These are phyloP conservation scores for Trypoxylon attenuatum DNA, from an alignment of 2,888 invertebrate species.

Conservation along the genomic window DNA sequence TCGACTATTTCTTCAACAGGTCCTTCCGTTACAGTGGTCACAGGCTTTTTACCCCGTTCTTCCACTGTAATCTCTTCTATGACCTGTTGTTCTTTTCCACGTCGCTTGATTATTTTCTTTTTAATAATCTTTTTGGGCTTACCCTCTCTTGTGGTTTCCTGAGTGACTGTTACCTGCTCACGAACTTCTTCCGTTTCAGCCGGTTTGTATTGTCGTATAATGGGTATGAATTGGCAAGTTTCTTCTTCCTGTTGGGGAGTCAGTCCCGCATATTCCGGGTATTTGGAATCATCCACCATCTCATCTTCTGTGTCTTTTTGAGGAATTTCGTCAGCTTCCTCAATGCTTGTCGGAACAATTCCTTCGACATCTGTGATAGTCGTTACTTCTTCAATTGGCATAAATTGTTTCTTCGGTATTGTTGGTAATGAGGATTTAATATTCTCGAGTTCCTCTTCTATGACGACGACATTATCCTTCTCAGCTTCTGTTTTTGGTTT, in stretches of 20 bases:
- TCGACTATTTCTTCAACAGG: constrained; percentile 70
- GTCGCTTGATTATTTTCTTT: constrained; percentile 21
- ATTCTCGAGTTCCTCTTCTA: constrained; percentile 71
- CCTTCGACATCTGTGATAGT: constrained; percentile 58
- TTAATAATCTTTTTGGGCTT: constrained; percentile 56
- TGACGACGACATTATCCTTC: constrained; percentile 64
- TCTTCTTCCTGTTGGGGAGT: constrained; percentile 40
- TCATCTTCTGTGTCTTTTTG: constrained; percentile 25
- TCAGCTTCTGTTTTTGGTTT: constrained; percentile 49
- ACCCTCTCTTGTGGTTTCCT: constrained; percentile 54
- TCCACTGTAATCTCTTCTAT: constrained; percentile 58
- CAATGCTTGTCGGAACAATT: constrained; percentile 61
- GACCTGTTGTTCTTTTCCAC: constrained; percentile 46
- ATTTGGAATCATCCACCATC: no score
- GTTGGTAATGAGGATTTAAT: constrained; percentile 58
- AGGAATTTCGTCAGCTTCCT: constrained; percentile 61
- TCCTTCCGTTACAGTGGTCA: constrained; percentile 1
- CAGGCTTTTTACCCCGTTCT: constrained; percentile 59
- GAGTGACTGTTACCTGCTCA: constrained; percentile 50
- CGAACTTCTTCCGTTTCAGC: constrained; percentile 49
- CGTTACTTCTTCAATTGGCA: constrained; percentile 68
- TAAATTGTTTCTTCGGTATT: constrained; percentile 70
- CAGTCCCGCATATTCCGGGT: constrained; percentile 59
- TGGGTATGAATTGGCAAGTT: no score
- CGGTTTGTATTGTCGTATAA: no score